Evolutionary conservation across 2,113 vertebrate genomes (phyloP).

Genomic region (Hyaena hyaena): DNA sequence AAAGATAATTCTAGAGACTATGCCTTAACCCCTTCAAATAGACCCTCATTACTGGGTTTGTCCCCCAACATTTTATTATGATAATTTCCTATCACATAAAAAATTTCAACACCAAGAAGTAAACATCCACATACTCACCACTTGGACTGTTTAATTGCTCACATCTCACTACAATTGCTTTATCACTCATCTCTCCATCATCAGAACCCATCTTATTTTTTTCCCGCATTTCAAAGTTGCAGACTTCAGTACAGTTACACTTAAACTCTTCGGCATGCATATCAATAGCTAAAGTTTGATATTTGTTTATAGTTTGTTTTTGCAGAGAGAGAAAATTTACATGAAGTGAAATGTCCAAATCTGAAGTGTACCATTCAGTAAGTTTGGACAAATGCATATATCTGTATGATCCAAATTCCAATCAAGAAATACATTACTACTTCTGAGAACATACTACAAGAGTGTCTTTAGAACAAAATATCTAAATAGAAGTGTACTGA

Average conservation of each 20-base stretch:
- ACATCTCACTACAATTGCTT: background rate
- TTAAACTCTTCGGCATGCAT: background rate
- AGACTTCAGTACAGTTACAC: background rate
- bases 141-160: background rate
- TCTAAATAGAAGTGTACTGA: background rate
- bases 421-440: background rate
- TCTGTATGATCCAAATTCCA: background rate
- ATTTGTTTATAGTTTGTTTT: background rate
- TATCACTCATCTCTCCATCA: background rate
- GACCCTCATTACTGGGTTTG: background rate
- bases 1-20: background rate
- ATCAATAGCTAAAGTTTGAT: background rate
- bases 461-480: background rate
- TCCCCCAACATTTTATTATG: background rate
- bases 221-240: background rate
- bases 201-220: background rate
- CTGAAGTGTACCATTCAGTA: background rate
- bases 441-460: background rate
- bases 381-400: background rate
- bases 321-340: background rate
- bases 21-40: background rate
- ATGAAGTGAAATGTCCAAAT: background rate
- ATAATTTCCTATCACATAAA: background rate
- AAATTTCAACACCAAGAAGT: background rate
- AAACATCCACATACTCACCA: background rate